Percentiles rank a stretch among this genome's conserved stretches.
phyloP scores from a whole-genome alignment of 2,113 vertebrate genomes.

The Holacanthus passer region DNA sequence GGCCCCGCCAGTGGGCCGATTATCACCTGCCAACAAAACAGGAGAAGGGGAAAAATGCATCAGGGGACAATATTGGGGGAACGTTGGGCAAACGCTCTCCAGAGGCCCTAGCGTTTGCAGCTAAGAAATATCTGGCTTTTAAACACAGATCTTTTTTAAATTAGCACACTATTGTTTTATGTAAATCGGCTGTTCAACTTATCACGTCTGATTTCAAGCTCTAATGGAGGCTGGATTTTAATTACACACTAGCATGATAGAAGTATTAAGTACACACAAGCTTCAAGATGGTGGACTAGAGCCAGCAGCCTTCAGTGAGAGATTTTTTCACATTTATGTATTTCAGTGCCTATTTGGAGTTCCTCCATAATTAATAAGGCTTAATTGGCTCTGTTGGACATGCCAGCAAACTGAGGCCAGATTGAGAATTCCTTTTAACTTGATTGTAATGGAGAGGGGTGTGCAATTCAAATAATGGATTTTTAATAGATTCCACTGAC shows the following conservation, averaged over 20 bases:
- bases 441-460: constrained; percentile 73
- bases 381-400: constrained; percentile 80
- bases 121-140: constrained; percentile 56
- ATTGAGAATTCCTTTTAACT: constrained; percentile 78
- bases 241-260: constrained; percentile 38
- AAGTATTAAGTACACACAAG: constrained; percentile 17
- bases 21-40: constrained; percentile 78
- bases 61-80: constrained; percentile 47
- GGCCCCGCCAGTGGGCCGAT: constrained; percentile 70
- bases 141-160: constrained; percentile 71
- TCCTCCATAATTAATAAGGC: constrained; percentile 79
- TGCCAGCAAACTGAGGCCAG: constrained; percentile 75
- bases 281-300: constrained; percentile 52
- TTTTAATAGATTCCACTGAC: constrained; percentile 81
- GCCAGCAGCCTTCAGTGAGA: constrained; percentile 67
- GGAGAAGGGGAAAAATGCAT: constrained; percentile 56
- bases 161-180: constrained; percentile 86
- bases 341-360: constrained; percentile 82
- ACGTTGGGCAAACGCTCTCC: constrained; percentile 32
- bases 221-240: constrained; percentile 66
- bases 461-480: constrained; percentile 82
- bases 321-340: constrained; percentile 79
- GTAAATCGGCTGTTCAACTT: constrained; percentile 84
- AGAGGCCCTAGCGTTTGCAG: constrained; percentile 17
- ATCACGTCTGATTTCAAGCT: constrained; percentile 73